phyloP scores from a whole-genome alignment of 2,888 invertebrate genomes.

The Monoplex corrugatus region DNA sequence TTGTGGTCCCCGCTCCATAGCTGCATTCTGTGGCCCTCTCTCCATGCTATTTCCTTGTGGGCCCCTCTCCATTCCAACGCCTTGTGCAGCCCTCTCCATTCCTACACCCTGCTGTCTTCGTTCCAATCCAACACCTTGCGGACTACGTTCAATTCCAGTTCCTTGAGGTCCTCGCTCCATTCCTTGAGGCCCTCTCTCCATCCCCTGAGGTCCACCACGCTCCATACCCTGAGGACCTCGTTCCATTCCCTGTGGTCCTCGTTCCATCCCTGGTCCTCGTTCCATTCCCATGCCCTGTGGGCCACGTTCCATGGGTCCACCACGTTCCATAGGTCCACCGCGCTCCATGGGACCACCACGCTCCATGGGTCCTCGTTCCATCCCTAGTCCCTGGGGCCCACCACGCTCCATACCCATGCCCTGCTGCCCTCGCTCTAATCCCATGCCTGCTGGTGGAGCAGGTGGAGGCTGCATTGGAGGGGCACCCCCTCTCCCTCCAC shows the following conservation, averaged over 20 bases:
- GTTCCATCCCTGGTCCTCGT: not conserved
- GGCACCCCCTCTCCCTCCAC: slow-evolving; percentile 65
- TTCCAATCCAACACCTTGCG: not conserved
- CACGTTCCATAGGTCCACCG: no score
- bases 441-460: slow-evolving; percentile 73
- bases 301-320: not conserved
- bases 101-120: not conserved
- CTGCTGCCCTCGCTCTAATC: slow-evolving; percentile 40
- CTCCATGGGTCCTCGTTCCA: not conserved
- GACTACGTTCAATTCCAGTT: not conserved
- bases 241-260: not conserved
- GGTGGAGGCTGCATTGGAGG: slow-evolving; percentile 78
- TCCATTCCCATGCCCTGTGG: slow-evolving; percentile 10
- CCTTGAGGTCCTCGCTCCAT: not conserved
- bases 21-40: not conserved
- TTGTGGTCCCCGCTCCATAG: not conserved
- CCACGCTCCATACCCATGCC: slow-evolving; percentile 7
- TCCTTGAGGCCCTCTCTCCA: not conserved
- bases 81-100: not conserved
- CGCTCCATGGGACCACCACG: not conserved
- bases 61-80: not conserved
- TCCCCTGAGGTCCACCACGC: not conserved
- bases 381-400: not conserved
- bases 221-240: not conserved
- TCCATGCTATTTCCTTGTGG: not conserved